phyloP scores from a whole-genome alignment of 2,797 vertebrate genomes.

The Arremon aurantiirostris region DNA sequence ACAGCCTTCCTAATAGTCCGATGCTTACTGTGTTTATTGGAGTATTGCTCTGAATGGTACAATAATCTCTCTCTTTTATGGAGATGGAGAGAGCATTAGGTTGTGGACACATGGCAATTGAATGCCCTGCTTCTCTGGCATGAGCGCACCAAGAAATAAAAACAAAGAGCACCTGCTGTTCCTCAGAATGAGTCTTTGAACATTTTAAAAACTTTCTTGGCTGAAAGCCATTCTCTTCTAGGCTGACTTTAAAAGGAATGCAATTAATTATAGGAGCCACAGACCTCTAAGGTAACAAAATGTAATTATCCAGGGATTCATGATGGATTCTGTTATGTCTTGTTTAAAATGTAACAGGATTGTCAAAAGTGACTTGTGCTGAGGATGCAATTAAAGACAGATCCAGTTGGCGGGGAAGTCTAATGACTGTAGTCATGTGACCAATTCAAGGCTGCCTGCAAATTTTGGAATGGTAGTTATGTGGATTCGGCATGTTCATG shows the following conservation, averaged over 20 bases:
- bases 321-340: slow-evolving; percentile 17
- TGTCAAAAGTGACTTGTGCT: slow-evolving; percentile 14
- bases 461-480: not conserved
- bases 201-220: slow-evolving; percentile 53
- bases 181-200: slow-evolving; percentile 38
- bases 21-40: slow-evolving; percentile 10
- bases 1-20: not conserved
- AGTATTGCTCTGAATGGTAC: not conserved
- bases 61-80: slow-evolving; percentile 1
- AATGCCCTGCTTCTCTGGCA: slow-evolving; percentile 56
- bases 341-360: slow-evolving; percentile 18
- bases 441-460: not conserved
- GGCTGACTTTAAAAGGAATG: slow-evolving; percentile 41
- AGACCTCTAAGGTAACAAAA: slow-evolving; percentile 45
- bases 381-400: not conserved
- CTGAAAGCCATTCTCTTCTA: slow-evolving; percentile 19
- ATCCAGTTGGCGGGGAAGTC: not conserved
- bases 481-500: not conserved
- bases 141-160: slow-evolving; percentile 39
- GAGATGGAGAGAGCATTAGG: slow-evolving; percentile 33
- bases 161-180: slow-evolving; percentile 66
- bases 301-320: slow-evolving; percentile 27
- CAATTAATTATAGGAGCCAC: slow-evolving; percentile 20
- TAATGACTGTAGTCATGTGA: not conserved
- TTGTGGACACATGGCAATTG: slow-evolving; percentile 58